Evolutionary conservation across 2,113 vertebrate species (phyloP), one percentile per base, ranked within the genome.

Genomic region (Euleptes europaea): DNA sequence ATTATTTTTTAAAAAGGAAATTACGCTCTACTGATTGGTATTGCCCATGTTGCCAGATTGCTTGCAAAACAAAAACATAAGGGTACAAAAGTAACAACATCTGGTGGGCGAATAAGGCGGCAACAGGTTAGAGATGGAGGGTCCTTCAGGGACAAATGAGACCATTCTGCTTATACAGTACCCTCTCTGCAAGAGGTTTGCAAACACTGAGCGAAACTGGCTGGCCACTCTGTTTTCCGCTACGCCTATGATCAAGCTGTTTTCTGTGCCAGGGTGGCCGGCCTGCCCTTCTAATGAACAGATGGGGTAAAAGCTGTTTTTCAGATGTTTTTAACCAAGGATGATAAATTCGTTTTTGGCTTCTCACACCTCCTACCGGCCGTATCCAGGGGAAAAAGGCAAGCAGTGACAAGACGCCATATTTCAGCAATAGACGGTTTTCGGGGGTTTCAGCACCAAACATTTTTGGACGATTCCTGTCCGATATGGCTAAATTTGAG

Each of bases 111-210:
- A 78, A 84, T 14, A 88, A 5, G 84, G 86, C 80, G 90, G 51
- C 9, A 47, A 93, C 57, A 90, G 91, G 57, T 1, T 69, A 89
- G 15, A 79, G 89, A 92, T 88, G 92, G 84, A 91, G 3, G 11
- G 87, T 87, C 91, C 92, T 91, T 90, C 81, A 85, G 78, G 91
- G 94, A 96, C 44, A 89, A 94, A 92, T 60, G 88, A 82, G 95
- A 85, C 4, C 35, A 86, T 92, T 80, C 91, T 87, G 94, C 90
- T 93, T 84, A 54, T 67, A 72, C 11, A 74, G 77, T 88, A 38
- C 92, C 80, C 90, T 91, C 33, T 73, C 91, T 44, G 73, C 5
- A 40, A 80, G 40, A 87, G 66, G 44, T 47, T 49, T 81, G 93
- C 69, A 66, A 67, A 71, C 82, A 89, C 84, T 86, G 86, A 10